phyloP scores from a whole-genome alignment of 2,888 invertebrate genomes.

The Hypsopygia costalis region DNA sequence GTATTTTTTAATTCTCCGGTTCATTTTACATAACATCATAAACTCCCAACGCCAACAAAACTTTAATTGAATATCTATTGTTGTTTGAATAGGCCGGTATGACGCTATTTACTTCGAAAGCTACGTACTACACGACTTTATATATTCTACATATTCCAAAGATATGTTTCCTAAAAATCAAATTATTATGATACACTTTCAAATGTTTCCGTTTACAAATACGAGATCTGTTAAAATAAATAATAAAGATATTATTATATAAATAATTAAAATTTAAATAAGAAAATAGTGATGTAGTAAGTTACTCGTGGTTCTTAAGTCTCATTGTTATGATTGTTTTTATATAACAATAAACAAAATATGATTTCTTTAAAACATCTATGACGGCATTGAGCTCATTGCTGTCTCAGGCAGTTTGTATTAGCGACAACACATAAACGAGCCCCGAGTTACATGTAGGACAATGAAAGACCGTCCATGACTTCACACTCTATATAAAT shows the following conservation, averaged over 20 bases:
- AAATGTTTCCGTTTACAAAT: constrained; percentile 31
- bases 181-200: constrained; percentile 36
- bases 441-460: too few species aligned
- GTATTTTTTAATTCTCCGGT: neutral
- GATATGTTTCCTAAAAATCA: constrained; percentile 38
- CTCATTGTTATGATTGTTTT: too few species aligned
- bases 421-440: too few species aligned
- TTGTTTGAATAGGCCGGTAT: constrained; percentile 12
- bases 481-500: too few species aligned
- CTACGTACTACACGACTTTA: constrained; percentile 5
- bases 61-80: constrained; percentile 5
- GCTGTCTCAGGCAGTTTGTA: too few species aligned
- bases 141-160: constrained; percentile 19
- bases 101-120: neutral
- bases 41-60: constrained; percentile 9
- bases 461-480: too few species aligned
- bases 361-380: too few species aligned
- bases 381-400: too few species aligned
- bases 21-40: constrained; percentile 1
- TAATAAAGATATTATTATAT: constrained; percentile 20
- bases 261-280: constrained; percentile 28
- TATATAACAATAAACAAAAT: too few species aligned
- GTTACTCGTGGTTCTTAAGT: constrained; percentile 5
- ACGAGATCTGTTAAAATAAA: constrained; percentile 46
- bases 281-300: constrained; percentile 23